A percentile compares a stretch with the other conserved stretches of the same genome.
Conservation (phyloP, 1,140 invertebrate genomes). For the Vanessa tameamea region DNA sequence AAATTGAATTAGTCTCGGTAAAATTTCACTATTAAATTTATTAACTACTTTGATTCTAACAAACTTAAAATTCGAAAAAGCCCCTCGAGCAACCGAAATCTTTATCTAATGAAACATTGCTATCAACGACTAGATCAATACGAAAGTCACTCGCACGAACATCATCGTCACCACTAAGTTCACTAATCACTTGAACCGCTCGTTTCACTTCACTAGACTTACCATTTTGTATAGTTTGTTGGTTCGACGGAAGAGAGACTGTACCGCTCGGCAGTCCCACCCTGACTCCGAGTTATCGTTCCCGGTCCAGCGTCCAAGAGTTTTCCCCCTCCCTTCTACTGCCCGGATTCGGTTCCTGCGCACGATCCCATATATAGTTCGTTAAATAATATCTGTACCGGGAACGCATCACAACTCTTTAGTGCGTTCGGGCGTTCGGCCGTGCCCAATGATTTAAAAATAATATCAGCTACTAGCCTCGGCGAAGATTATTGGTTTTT, state of each 20-base stretch:
- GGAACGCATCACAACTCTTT: constrained; percentile 53
- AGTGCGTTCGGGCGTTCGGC: constrained; percentile 25
- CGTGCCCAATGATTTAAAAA: constrained; percentile 34
- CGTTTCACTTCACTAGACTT: constrained; percentile 59
- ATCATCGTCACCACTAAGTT: background rate
- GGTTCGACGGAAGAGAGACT: constrained; percentile 75
- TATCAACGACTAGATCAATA: background rate
- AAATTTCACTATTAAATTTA: background rate
- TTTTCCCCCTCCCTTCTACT: constrained; percentile 45
- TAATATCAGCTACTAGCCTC: constrained; percentile 35
- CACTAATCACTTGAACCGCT: constrained; percentile 45
- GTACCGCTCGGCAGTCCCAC: constrained; percentile 75
- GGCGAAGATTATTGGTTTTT: background rate
- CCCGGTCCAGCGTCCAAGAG: constrained; percentile 51
- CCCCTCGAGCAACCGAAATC: background rate
- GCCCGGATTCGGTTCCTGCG: constrained; percentile 35
- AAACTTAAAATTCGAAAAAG: background rate
- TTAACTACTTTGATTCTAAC: background rate
- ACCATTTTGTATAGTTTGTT: constrained; percentile 74
- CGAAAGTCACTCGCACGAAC: background rate
- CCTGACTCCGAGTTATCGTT: constrained; percentile 71
- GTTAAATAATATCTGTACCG: constrained; percentile 54
- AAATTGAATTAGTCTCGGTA: too few species aligned
- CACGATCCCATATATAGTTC: constrained; percentile 76
- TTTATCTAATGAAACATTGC: background rate